phyloP scores from a whole-genome alignment of 1,140 invertebrate genomes.

The Araneus ventricosus region DNA sequence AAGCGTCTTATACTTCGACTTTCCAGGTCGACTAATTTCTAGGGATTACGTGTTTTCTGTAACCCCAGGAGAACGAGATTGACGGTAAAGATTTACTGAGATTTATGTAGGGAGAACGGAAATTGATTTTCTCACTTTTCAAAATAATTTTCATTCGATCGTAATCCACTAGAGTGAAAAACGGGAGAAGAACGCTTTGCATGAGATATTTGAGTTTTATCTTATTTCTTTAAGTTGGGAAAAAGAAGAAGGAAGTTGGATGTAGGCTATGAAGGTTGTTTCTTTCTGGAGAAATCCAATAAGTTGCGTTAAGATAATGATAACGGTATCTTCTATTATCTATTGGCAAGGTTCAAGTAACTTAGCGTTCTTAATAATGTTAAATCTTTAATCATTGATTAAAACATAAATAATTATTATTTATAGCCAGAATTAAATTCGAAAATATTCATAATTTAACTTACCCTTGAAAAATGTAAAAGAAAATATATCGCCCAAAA shows the following conservation, averaged over 20 bases:
- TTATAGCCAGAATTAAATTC: too few relatives aligned
- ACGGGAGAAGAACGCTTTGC: neutral
- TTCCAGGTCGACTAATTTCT: constrained; percentile 45
- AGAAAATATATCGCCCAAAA: too few relatives aligned
- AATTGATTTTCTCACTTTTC: constrained; percentile 16
- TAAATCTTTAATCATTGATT: too few relatives aligned
- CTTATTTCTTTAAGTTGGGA: neutral
- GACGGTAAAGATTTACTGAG: constrained; percentile 27
- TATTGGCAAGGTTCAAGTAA: too few relatives aligned
- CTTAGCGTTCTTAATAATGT: too few relatives aligned
- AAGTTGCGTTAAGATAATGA: too few relatives aligned
- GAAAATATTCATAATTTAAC: too few relatives aligned
- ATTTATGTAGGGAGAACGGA: neutral
- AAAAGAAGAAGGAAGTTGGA: neutral
- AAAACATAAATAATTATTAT: too few relatives aligned
- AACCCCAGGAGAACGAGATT: neutral
- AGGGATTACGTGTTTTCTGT: constrained; percentile 29
- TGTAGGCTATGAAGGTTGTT: neutral
- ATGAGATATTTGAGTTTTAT: neutral
- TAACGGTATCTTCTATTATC: too few relatives aligned
- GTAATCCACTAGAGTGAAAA: neutral
- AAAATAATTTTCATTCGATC: neutral
- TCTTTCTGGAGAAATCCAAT: too few relatives aligned
- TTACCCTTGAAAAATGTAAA: too few relatives aligned
- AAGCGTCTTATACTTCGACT: constrained; percentile 22